Evolutionary conservation across 2,888 invertebrate species (phyloP), one percentile per base, ranked within the genome.

Genomic region (Odontocolon sp.): DNA sequence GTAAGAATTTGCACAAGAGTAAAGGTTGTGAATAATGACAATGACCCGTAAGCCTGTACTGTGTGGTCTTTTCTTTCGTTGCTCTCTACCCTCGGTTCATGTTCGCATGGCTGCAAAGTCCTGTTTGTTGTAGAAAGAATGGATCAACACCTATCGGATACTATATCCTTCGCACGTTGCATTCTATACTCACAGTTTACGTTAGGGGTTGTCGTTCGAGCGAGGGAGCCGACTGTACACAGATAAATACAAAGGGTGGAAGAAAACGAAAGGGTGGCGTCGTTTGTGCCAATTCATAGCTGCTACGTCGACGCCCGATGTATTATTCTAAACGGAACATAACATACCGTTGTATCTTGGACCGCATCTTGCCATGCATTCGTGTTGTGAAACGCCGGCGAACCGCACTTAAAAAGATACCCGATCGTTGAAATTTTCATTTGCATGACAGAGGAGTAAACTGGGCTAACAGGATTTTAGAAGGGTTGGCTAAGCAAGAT

Each of bases 371-470:
- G 56, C 56, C n/a, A n/a, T n/a, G n/a, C n/a, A n/a, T n/a, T 68
- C 45, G 50, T 67, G 61, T 67, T 54, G 61, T 56, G n/a, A n/a
- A 45, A 72, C 52, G 61, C 47, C 57, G 70, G 78, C 71, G 67
- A 57, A 75, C 75, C 78, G 71, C 75, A 71, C 67, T 75, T 67
- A 71, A 76, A 54, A 45, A 59, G 68, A 74, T 73, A 77, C 80
- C 75, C 80, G 83, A 86, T 86, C 84, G 85, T 86, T 82, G 77
- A 79, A 74, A 81, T 76, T 75, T 82, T 82, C 81, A 88, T 89
- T 89, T 88, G 86, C 88, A 89, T 89, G 82, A 88, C 86, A 88
- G 79, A 84, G 81, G 82, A 76, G 86, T 83, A 87, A 87, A 87
- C 86, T 86, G 79, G 82, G 85, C 83, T 85, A 87, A 85, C 83